Percentiles rank a stretch among this genome's conserved stretches.
These are phyloP conservation scores for Nemotelus pantherinus DNA, from an alignment of 2,888 invertebrate genomes.

Conservation along the genomic window DNA sequence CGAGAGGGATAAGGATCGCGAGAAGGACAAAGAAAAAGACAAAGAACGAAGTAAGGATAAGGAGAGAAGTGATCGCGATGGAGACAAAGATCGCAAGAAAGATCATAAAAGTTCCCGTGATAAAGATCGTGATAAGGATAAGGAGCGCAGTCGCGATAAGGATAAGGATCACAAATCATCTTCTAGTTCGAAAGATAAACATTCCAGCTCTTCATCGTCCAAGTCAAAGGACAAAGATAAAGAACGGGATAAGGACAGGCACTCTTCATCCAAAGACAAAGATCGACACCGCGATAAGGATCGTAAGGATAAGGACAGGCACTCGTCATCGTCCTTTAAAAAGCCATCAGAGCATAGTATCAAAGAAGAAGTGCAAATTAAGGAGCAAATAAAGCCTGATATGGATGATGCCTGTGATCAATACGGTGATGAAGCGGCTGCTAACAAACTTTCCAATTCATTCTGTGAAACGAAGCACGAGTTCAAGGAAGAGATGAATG, in stretches of 20 bases:
- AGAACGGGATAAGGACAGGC: constrained; percentile 58
- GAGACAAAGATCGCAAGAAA: constrained; percentile 60
- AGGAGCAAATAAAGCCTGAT: constrained; percentile 24
- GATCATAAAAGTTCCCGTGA: constrained; percentile 60
- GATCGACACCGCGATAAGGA: constrained; percentile 60
- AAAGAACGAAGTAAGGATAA: constrained; percentile 61
- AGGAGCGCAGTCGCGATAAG: constrained; percentile 55
- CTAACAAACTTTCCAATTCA: not conserved
- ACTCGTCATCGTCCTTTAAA: constrained; percentile 13
- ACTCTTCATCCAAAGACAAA: constrained; percentile 59
- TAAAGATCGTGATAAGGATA: constrained; percentile 59
- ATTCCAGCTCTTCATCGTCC: constrained; percentile 61
- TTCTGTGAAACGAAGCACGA: constrained; percentile 30
- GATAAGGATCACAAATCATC: constrained; percentile 64
- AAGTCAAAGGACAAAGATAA: constrained; percentile 58
- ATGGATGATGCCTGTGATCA: constrained; percentile 19
- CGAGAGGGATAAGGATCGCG: constrained; percentile 61
- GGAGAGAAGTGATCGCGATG: constrained; percentile 59
- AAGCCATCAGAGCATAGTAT: constrained; percentile 7
- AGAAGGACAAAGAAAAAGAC: constrained; percentile 52
- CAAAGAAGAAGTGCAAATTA: not conserved
- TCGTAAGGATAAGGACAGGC: constrained; percentile 26
- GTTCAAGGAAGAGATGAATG: constrained; percentile 60
- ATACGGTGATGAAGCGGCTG: not conserved
- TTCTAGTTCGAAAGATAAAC: constrained; percentile 63